Base-by-base conservation (phyloP, 2,113 vertebrate genomes). In the Malurus elegans region DNA sequence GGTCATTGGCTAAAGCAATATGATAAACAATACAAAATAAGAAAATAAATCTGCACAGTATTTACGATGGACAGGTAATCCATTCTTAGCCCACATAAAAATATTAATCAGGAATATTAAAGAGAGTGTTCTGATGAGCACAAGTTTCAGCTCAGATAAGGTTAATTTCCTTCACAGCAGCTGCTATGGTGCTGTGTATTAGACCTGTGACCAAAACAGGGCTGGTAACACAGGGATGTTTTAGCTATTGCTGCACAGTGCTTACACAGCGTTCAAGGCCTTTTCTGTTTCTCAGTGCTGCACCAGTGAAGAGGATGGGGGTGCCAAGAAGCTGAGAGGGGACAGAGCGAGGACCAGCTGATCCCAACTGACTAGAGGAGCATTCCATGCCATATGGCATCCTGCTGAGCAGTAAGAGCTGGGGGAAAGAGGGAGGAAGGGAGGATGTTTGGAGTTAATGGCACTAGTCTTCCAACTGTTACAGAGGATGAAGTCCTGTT, bases 391-490 rank as follows among this genome's bases (percentile, higher is more conserved):
- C 26, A 18, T 5, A 34, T 1, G 14, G 32, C 18, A 25, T 18
- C 10, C 21, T 26, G 36, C 20, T 9, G 5, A 76, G 42, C 36
- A 69, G 2, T 3, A 36, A 53, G 65, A 83, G 11, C 42, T 40
- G 5, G 2, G 8, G 42, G 12, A 45, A 81, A 61, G 50, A 74
- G 18, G 11, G 15, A 65, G 38, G 32, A 80, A 70, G 8, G 2
- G 21, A 51, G 15, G 38, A 67, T 2, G 0, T 29, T 14, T 47
- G 23, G 13, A 60, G 16, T 32, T 58, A 82, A 32, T 0, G 1
- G 34, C 8, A 40, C 70, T 81, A 80, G 23, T 74, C 36, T 73
- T 87, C 64, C 54, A 78, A 3, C 17, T 29, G 24, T 34, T 21
- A 50, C 8, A 17, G 2, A 2, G 3, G 26, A 72, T 6, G 7